Percentiles rank a stretch among this genome's conserved stretches.
Evolutionary conservation across 2,888 invertebrate genomes (phyloP).

Genomic region (Lycia hirtaria): DNA sequence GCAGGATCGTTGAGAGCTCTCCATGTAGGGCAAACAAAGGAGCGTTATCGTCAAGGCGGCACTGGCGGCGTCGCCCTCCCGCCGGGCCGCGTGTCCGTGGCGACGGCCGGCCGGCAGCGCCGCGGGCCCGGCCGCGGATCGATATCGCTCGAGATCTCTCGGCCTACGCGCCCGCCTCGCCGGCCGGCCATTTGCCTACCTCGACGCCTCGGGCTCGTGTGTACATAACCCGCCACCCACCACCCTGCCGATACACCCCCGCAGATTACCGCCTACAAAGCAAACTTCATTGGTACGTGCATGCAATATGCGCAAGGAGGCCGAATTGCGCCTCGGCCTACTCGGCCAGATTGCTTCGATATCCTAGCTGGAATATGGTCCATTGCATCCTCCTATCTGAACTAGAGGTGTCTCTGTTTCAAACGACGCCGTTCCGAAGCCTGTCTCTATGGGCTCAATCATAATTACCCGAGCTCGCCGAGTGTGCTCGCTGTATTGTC

Average conservation of each 20-base stretch:
- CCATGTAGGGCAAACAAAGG: slow-evolving; percentile 77
- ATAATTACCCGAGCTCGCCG: slow-evolving; percentile 71
- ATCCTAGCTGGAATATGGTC: slow-evolving; percentile 67
- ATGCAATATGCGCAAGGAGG: slow-evolving; percentile 85
- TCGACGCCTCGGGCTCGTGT: slow-evolving; percentile 84
- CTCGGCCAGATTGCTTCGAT: slow-evolving; percentile 79
- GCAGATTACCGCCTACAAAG: slow-evolving; percentile 85
- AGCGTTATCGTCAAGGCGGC: slow-evolving; percentile 79
- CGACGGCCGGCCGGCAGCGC: slow-evolving; percentile 64
- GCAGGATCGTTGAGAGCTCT: slow-evolving; percentile 47
- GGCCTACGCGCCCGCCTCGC: slow-evolving; percentile 82
- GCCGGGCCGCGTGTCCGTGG: slow-evolving; percentile 75
- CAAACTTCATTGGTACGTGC: slow-evolving; percentile 85
- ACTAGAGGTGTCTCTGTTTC: slow-evolving; percentile 62
- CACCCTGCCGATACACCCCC: slow-evolving; percentile 79
- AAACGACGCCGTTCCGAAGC: slow-evolving; percentile 53
- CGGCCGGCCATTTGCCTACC: slow-evolving; percentile 85
- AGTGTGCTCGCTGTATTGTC: slow-evolving; percentile 3
- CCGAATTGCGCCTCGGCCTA: slow-evolving; percentile 76
- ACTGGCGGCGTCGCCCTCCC: slow-evolving; percentile 67
- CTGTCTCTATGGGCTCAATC: slow-evolving; percentile 55
- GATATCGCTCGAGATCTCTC: slow-evolving; percentile 83
- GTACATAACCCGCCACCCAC: slow-evolving; percentile 82
- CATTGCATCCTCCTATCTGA: slow-evolving; percentile 69
- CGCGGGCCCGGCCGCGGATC: slow-evolving; percentile 71